Conservation (phyloP, 2,888 invertebrate species). For the Lasioglossum calceatum region DNA sequence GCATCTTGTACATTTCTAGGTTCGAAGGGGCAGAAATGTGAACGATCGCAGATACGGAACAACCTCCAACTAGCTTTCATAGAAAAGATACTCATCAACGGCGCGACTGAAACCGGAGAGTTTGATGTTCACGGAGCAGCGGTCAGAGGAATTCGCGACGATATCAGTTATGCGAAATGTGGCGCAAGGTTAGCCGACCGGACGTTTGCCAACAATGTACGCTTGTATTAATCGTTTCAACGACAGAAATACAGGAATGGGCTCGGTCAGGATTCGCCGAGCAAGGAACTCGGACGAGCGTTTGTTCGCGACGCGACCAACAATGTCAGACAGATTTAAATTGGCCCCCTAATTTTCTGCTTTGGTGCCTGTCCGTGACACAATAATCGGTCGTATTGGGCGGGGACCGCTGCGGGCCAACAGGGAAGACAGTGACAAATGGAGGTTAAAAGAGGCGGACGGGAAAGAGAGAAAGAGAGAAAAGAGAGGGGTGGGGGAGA, state of each 20-base stretch:
- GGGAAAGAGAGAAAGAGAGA: constrained; percentile 45
- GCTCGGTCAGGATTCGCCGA: background rate
- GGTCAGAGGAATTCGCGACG: constrained; percentile 12
- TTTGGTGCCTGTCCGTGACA: constrained; percentile 66
- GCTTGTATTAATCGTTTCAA: constrained; percentile 39
- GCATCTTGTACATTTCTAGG: background rate
- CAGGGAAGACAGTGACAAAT: constrained; percentile 62
- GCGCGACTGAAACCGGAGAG: background rate
- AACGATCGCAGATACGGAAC: background rate
- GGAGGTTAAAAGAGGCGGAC: constrained; percentile 58
- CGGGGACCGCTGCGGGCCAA: constrained; percentile 38
- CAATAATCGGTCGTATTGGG: constrained; percentile 62
- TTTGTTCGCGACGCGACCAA: constrained; percentile 17
- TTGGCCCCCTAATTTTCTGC: constrained; percentile 43
- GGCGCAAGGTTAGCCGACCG: constrained; percentile 42
- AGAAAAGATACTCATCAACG: background rate
- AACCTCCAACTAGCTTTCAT: background rate
- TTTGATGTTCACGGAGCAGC: background rate
- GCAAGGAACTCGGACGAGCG: constrained; percentile 42
- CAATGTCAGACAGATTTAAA: constrained; percentile 34
- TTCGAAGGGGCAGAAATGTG: background rate
- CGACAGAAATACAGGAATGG: constrained; percentile 25
- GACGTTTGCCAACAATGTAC: constrained; percentile 41
- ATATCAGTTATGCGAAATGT: constrained; percentile 29
- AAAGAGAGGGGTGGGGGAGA: too few species aligned